Conservation (phyloP, 1,140 invertebrate species). For the Arion vulgaris region DNA sequence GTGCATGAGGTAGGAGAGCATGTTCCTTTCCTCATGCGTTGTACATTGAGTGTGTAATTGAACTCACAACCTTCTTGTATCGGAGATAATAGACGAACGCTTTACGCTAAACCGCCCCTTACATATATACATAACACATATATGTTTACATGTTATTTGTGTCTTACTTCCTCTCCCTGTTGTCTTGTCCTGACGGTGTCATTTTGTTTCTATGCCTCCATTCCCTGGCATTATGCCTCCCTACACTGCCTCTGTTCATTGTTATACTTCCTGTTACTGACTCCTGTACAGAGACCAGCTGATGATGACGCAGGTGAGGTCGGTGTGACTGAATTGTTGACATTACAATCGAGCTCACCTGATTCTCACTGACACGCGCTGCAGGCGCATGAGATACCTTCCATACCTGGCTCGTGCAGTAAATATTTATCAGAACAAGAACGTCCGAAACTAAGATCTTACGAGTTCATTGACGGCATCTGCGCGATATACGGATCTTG, state of each 20-base stretch:
- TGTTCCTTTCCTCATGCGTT: no score
- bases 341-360: neutral
- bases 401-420: neutral
- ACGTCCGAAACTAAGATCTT: neutral
- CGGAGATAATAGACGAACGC: no score
- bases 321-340: neutral
- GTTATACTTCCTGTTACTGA: neutral
- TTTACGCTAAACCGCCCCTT: no score
- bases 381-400: neutral
- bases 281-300: neutral
- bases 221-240: neutral
- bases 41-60: no score
- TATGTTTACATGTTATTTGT: no score
- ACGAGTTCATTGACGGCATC: neutral
- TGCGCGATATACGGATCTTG: neutral
- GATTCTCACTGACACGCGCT: neutral
- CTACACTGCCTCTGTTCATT: neutral
- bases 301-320: conserved; percentile 3
- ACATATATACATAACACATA: no score
- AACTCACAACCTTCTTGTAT: no score
- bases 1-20: no score
- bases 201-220: neutral
- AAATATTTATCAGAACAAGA: neutral
- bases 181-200: neutral
- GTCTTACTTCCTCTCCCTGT: neutral